These are phyloP conservation scores for Callyntrura guangdongensis DNA, from an alignment of 2,888 invertebrate genomes.

Conservation along the genomic window DNA sequence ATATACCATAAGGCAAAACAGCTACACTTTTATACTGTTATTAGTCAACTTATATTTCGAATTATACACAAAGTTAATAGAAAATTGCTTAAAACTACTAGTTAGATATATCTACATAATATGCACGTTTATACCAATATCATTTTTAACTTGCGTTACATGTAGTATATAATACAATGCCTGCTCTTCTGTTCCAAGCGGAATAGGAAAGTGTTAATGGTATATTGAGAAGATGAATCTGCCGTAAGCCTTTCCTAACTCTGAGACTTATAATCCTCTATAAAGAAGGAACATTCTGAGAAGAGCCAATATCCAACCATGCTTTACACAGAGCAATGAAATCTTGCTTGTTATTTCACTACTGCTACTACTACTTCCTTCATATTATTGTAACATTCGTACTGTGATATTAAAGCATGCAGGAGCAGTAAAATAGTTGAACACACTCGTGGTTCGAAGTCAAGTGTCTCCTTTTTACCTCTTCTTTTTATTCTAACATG, in stretches of 20 bases:
- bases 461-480: conserved; percentile 3
- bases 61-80: too few species aligned
- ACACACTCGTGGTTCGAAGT: neutral
- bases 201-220: neutral
- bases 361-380: neutral
- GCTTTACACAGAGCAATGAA: neutral
- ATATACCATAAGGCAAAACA: too few species aligned
- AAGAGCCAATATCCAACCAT: conserved; percentile 25
- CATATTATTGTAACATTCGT: neutral
- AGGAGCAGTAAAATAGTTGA: neutral
- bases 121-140: neutral
- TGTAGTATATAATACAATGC: too few species aligned
- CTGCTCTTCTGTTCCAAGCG: neutral
- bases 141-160: too few species aligned
- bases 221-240: neutral
- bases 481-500: neutral
- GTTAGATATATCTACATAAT: neutral
- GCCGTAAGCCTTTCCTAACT: neutral
- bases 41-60: too few species aligned
- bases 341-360: neutral
- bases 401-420: neutral
- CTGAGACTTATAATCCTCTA: neutral
- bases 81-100: too few species aligned
- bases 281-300: conserved; percentile 7
- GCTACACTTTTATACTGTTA: too few species aligned